phyloP scores from a whole-genome alignment of 2,888 invertebrate genomes.

The Tenodera sinensis region DNA sequence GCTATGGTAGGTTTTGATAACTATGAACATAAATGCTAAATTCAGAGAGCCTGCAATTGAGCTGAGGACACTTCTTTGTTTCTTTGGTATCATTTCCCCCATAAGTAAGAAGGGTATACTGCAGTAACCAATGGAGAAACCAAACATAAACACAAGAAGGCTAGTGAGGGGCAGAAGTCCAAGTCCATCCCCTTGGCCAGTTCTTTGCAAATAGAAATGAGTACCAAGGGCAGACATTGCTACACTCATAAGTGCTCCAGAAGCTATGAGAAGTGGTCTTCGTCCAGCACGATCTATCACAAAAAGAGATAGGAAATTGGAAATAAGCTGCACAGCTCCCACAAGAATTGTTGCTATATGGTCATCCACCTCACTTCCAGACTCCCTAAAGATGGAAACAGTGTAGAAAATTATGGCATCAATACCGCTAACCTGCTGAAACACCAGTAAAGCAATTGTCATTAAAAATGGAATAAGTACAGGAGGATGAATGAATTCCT shows the following conservation, averaged over 20 bases:
- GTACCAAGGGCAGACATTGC: slow-evolving; percentile 55
- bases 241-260: slow-evolving; percentile 52
- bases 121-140: slow-evolving; percentile 60
- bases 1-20: slow-evolving; percentile 54
- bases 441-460: slow-evolving; percentile 51
- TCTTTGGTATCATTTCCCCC: slow-evolving; percentile 58
- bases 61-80: slow-evolving; percentile 53
- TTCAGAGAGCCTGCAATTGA: slow-evolving; percentile 56
- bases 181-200: slow-evolving; percentile 33
- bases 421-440: slow-evolving; percentile 59
- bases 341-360: slow-evolving; percentile 55
- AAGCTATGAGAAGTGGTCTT: slow-evolving; percentile 55
- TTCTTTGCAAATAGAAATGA: slow-evolving; percentile 50
- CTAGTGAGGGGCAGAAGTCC: slow-evolving; percentile 52
- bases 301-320: slow-evolving; percentile 52
- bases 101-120: slow-evolving; percentile 60
- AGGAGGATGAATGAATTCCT: slow-evolving; percentile 34
- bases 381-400: slow-evolving; percentile 54
- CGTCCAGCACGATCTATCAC: slow-evolving; percentile 60
- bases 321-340: slow-evolving; percentile 54
- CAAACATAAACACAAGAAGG: slow-evolving; percentile 56
- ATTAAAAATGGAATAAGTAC: slow-evolving; percentile 47
- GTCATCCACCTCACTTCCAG: slow-evolving; percentile 51
- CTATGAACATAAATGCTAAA: slow-evolving; percentile 53
- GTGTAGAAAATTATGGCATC: slow-evolving; percentile 58